Conservation (phyloP, 2,797 vertebrate species). For the Lacerta agilis region DNA sequence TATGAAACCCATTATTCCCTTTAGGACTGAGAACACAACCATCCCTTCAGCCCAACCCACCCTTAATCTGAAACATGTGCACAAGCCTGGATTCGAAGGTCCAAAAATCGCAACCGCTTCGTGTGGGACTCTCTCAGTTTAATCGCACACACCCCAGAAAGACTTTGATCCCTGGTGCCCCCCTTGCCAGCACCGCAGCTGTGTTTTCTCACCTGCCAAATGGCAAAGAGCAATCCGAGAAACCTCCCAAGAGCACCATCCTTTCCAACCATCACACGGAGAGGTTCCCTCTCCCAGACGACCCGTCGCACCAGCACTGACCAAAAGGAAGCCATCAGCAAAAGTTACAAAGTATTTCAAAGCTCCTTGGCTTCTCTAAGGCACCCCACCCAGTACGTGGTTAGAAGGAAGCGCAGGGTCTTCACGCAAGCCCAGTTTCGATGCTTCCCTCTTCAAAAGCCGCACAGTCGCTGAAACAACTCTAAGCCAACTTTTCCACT, state of each 20-base stretch:
- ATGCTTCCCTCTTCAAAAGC: no score
- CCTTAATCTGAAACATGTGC: accelerated
- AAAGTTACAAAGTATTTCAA: background rate
- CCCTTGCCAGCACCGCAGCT: background rate
- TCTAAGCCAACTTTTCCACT: no score
- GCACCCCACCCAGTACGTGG: no score
- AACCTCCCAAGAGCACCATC: no score
- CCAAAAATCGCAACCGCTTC: background rate
- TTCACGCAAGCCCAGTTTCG: no score
- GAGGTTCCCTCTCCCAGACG: background rate
- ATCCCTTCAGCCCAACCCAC: background rate
- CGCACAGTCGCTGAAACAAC: no score
- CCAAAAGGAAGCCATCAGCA: background rate
- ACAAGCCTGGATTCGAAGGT: background rate
- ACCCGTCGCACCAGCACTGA: background rate
- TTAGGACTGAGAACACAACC: background rate
- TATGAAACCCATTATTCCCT: background rate
- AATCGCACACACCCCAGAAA: background rate
- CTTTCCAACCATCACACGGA: accelerated
- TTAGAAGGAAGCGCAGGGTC: no score
- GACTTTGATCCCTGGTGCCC: background rate
- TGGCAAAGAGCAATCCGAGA: background rate
- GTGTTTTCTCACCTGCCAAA: slow-evolving; percentile 9
- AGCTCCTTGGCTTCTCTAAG: background rate
- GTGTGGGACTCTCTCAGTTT: background rate